Base-by-base conservation (phyloP, 1,140 invertebrate genomes). In the Heliothis virescens region DNA sequence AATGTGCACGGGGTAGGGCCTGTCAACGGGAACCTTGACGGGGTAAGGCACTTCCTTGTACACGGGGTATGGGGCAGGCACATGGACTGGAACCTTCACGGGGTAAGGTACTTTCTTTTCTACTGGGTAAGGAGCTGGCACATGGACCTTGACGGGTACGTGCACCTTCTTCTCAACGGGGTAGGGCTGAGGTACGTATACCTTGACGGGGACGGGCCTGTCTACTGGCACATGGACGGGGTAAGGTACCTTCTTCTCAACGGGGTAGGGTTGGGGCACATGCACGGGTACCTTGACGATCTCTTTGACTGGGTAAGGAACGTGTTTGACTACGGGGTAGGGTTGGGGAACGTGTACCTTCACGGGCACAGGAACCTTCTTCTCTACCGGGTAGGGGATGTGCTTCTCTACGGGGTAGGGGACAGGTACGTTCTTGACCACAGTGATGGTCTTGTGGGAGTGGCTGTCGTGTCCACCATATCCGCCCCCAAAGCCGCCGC, bases 1-100 rank as follows among this genome's bases (percentile, higher is more conserved):
- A 29, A 97, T 96, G 21, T 97, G 96, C 81, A 97, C 97, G 52
- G 96, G 96, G 91, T 97, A 97, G 3, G 97, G 97, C 84, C 96
- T 96, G 83, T 97, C 97, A 76, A 97, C 96, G 83, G 95, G 96
- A 52, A 97, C 96, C 93, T 96, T 96, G 10, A 97, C 96, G 9
- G 97, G 96, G 81, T 95, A 95, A 55, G 93, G 96, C 15, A 97
- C 93, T 88, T 96, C 95, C 83, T 96, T 97, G 84, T 95, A 92
- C 2, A 97, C 96, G 60, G 96, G 96, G 87, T 96, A 96, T 11
- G 96, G 96, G 74, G 96, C 95, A 59, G 96, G 95, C 11, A 96
- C 96, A 80, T 95, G 94, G 65, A 96, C 96, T 86, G 96, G 96
- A 59, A 96, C 96, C 95, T 94, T 96, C 1, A 96, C 96, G 50